Percentiles rank a stretch among this genome's conserved stretches.
phyloP scores from a whole-genome alignment of 2,888 invertebrate genomes.

The Apodemia mormo region DNA sequence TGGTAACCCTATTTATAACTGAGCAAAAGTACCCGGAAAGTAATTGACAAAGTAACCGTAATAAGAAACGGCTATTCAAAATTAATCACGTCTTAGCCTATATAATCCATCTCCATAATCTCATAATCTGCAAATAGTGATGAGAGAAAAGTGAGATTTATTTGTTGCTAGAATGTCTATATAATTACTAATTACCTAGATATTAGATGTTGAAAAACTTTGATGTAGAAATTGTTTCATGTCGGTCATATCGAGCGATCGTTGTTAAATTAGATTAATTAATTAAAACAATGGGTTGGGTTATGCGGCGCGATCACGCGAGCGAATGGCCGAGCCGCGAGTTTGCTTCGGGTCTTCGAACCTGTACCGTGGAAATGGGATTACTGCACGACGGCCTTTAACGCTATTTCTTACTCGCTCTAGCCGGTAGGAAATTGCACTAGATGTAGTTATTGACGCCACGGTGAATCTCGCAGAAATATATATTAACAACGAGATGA shows the following conservation, averaged over 20 bases:
- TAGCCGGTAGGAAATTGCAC: conserved; percentile 46
- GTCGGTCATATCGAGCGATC: conserved; percentile 17
- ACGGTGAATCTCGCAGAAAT: conserved; percentile 36
- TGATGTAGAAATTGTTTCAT: conserved; percentile 15
- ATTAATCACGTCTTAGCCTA: conserved; percentile 1
- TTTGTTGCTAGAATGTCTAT: too few relatives aligned
- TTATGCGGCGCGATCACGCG: conserved; percentile 55
- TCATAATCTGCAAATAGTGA: neutral
- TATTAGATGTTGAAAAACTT: conserved; percentile 4
- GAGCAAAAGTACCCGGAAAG: too few relatives aligned
- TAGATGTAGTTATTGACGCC: conserved; percentile 34
- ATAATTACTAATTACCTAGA: neutral
- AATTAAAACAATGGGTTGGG: conserved; percentile 45
- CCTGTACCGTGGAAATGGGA: conserved; percentile 73
- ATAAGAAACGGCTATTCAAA: neutral
- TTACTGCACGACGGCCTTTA: conserved; percentile 68
- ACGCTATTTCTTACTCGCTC: conserved; percentile 64
- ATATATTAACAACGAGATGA: conserved; percentile 12
- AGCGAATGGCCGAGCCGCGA: conserved; percentile 44
- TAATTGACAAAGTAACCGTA: too few relatives aligned
- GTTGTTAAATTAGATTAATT: conserved; percentile 64
- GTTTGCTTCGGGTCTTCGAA: conserved; percentile 58
- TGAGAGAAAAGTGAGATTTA: conserved; percentile 1
- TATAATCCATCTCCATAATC: neutral
- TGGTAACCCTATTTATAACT: too few relatives aligned